Evolutionary conservation across 2,797 vertebrate genomes (phyloP).

Genomic region (Emys orbicularis): DNA sequence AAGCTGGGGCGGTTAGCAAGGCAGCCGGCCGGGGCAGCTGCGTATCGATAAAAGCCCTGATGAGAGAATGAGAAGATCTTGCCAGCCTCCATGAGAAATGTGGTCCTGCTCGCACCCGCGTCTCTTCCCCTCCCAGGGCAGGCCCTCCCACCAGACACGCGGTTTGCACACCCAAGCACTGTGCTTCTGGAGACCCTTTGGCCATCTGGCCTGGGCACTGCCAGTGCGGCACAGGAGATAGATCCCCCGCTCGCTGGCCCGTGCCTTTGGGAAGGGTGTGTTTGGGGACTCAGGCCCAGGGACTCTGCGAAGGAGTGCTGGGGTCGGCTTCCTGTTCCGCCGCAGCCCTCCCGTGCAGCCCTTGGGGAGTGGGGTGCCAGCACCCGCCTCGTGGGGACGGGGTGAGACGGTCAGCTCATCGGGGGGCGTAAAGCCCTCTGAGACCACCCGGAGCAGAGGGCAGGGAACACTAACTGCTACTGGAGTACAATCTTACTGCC

Average conservation of each 20-base stretch:
- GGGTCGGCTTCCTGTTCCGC: not conserved
- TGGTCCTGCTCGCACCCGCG: not conserved
- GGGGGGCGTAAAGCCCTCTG: not conserved
- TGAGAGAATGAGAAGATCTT: too few relatives aligned
- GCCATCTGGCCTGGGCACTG: too few relatives aligned
- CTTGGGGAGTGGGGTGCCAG: fast-evolving
- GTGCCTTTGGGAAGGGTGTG: not conserved
- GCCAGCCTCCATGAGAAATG: not conserved
- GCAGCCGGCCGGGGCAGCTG: not conserved
- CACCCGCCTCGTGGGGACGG: fast-evolving
- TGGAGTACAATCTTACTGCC: not conserved
- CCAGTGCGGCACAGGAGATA: not conserved
- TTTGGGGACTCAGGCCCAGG: not conserved
- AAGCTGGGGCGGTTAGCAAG: not conserved
- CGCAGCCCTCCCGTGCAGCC: too few relatives aligned
- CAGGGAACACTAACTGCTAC: not conserved
- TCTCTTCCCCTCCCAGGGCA: not conserved
- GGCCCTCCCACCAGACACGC: not conserved
- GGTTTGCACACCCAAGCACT: not conserved
- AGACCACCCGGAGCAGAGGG: too few relatives aligned
- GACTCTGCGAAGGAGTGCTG: not conserved
- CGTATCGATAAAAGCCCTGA: not conserved
- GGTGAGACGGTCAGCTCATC: not conserved
- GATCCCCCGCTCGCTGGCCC: not conserved
- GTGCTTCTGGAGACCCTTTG: not conserved